phyloP scores from a whole-genome alignment of 2,888 invertebrate genomes.

The Aquatica leii region DNA sequence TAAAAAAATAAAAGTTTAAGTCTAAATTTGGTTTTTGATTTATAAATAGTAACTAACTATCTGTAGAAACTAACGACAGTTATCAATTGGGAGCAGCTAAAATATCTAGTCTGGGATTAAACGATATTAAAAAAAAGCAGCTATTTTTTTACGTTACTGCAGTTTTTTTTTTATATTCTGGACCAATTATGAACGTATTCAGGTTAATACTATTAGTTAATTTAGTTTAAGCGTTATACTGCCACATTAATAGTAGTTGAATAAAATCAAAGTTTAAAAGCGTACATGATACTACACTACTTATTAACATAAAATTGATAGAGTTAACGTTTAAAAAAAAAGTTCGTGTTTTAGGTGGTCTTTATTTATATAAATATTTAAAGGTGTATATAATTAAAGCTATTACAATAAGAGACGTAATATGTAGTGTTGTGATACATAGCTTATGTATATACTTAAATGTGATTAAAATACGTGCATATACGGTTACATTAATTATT shows the following conservation, averaged over 20 bases:
- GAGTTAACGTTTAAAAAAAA: constrained; percentile 15
- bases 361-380: constrained; percentile 28
- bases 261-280: constrained; percentile 15
- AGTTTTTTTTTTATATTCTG: constrained; percentile 19
- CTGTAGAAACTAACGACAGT: not conserved
- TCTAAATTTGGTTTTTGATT: too few species aligned
- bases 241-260: constrained; percentile 18
- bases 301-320: constrained; percentile 16
- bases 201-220: constrained; percentile 21
- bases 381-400: constrained; percentile 29
- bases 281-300: constrained; percentile 18
- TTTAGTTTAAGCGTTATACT: constrained; percentile 25
- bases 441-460: constrained; percentile 55
- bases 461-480: constrained; percentile 31
- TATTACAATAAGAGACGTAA: constrained; percentile 27
- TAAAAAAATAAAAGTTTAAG: too few species aligned
- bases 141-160: too few species aligned
- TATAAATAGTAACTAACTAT: not conserved
- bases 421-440: constrained; percentile 56
- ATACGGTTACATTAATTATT: constrained; percentile 2
- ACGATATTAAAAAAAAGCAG: constrained; percentile 8
- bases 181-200: constrained; percentile 30
- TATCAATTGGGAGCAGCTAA: constrained; percentile 15
- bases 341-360: constrained; percentile 25
- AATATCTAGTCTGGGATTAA: constrained; percentile 13